Conservation (phyloP, 2,113 vertebrate genomes). For the Oceanodroma tethys region DNA sequence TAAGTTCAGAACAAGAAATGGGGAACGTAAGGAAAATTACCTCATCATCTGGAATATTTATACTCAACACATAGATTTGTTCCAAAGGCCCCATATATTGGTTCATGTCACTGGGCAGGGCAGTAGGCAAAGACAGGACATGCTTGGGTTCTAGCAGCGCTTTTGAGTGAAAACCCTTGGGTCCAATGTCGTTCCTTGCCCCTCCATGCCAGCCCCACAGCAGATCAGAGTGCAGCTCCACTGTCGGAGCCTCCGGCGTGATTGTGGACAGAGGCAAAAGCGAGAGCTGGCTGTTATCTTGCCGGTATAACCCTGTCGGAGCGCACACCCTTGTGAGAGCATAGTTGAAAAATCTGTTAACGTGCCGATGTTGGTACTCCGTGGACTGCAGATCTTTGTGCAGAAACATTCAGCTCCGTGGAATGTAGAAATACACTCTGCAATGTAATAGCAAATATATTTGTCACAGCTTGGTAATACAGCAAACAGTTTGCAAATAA, state of each 20-base stretch:
- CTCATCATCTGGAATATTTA: background rate
- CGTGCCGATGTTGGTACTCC: rapidly evolving
- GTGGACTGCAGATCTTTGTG: background rate
- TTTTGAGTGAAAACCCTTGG: background rate
- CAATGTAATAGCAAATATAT: background rate
- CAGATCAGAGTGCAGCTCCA: rapidly evolving
- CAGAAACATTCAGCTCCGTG: background rate
- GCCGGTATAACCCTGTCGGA: too few species aligned
- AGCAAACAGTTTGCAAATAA: background rate
- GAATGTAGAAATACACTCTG: background rate
- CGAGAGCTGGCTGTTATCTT: background rate
- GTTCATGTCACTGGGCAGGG: background rate
- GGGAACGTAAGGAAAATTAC: background rate
- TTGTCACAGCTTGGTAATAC: background rate
- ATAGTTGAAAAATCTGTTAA: background rate
- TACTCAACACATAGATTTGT: background rate
- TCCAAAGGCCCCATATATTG: background rate
- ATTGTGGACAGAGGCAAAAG: background rate
- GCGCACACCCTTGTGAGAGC: background rate
- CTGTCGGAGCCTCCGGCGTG: rapidly evolving
- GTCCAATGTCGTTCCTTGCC: background rate
- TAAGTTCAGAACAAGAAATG: background rate
- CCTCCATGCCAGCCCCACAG: background rate
- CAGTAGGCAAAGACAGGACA: background rate
- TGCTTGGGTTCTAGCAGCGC: rapidly evolving